Base-by-base conservation (phyloP, 37 sponge, comb jelly and placozoan genomes). In the Petrosia ficiformis region DNA sequence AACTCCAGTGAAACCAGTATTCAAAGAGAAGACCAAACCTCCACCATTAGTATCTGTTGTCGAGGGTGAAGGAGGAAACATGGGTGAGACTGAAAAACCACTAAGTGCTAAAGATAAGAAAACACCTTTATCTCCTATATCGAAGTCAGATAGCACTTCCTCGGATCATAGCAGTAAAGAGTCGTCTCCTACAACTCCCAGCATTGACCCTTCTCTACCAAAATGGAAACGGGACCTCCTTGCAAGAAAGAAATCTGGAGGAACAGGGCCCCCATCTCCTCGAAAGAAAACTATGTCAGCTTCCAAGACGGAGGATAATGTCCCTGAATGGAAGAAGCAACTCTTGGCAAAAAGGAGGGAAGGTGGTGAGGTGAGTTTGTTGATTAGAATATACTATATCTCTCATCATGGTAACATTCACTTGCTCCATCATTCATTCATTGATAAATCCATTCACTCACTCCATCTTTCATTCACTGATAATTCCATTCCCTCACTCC, bases 141-240 rank as follows among this genome's bases (percentile, higher is more conserved):
- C 70, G 24, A 68, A 68, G 38, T 38, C 70, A 68, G 70, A 65
- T 30, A 84, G 78, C 70, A 39, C 66, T 35, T 77, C 85, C 3
- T 72, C 73, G 4, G 74, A 84, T 2, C 42, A 31, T 2, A 31
- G 30, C 41, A 26, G 76, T 54, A 38, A 56, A 19, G 24, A 32
- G 5, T 14, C n/a, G 42, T 41, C 44, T 44, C 42, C 44, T 2
- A 44, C 73, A 73, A 29, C 65, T 42, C n/a, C n/a, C n/a, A n/a
- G n/a, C n/a, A 21, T 65, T 24, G 57, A 38, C 34, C 44, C 42
- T 3, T 67, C 70, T 28, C 60, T 89, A 31, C 90, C 90, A 64
- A 75, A 80, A 39, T 89, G 90, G 90, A 84, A 80, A 67, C 70
- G 65, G 48, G 73, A 76, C 16, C 29, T 89, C 2, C 29, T 84